These are phyloP conservation scores for Microplitis deprimator DNA, from an alignment of 2,888 invertebrate species.

Conservation along the genomic window DNA sequence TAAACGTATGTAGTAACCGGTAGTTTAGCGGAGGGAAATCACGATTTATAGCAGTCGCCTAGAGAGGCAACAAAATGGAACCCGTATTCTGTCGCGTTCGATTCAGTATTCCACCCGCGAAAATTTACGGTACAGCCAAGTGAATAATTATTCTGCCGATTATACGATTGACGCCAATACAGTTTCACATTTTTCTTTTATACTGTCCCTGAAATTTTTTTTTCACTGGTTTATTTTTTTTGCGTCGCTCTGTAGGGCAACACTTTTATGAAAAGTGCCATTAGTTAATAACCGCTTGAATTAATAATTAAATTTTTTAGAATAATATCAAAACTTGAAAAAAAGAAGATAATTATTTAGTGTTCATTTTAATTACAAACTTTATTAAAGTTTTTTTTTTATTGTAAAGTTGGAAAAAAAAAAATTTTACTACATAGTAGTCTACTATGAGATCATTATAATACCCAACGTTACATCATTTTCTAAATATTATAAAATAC, in stretches of 20 bases:
- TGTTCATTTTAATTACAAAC: too few species aligned
- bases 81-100: constrained; percentile 48
- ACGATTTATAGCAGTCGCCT: constrained; percentile 52
- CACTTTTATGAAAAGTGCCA: too few species aligned
- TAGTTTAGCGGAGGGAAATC: constrained; percentile 38
- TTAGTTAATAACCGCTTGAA: too few species aligned
- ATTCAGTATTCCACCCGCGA: constrained; percentile 52
- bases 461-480: too few species aligned
- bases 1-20: constrained; percentile 30
- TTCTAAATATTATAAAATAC: too few species aligned
- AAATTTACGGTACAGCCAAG: constrained; percentile 42
- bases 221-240: not conserved
- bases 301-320: too few species aligned
- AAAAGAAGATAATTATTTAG: too few species aligned
- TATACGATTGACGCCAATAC: constrained; percentile 43
- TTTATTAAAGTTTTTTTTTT: too few species aligned
- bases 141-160: constrained; percentile 44
- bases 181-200: constrained; percentile 23
- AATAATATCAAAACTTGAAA: too few species aligned
- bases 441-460: too few species aligned
- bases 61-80: constrained; percentile 43
- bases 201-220: constrained; percentile 18
- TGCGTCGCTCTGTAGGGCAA: not conserved
- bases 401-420: too few species aligned
- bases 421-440: too few species aligned